A percentile compares a stretch with the other conserved stretches of the same genome.
phyloP scores from a whole-genome alignment of 2,888 invertebrate species.

The Malacosoma neustria region DNA sequence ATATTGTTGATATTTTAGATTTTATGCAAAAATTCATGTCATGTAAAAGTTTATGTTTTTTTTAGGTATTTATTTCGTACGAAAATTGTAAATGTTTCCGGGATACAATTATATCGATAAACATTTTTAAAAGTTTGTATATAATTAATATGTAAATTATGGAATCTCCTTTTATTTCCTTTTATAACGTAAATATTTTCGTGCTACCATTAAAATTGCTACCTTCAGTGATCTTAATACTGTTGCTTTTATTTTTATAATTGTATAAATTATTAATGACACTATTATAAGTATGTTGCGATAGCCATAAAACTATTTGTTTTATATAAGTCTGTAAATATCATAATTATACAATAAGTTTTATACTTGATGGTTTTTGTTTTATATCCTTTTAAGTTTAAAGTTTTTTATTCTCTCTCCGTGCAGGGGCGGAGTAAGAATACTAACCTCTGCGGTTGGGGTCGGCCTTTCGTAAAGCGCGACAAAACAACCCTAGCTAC shows the following conservation, averaged over 20 bases:
- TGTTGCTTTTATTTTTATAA: conserved; percentile 68
- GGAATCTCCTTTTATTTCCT: conserved; percentile 72
- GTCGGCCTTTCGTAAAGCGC: too few species aligned
- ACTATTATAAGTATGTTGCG: conserved; percentile 70
- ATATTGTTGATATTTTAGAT: too few species aligned
- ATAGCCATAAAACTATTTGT: conserved; percentile 74
- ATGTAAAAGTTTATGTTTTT: too few species aligned
- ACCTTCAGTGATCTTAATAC: conserved; percentile 60
- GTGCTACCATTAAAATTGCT: conserved; percentile 60
- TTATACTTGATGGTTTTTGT: conserved; percentile 69
- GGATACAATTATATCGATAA: conserved; percentile 49
- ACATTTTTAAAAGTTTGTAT: conserved; percentile 53
- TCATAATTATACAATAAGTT: conserved; percentile 74
- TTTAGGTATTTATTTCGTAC: too few species aligned
- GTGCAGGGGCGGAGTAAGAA: too few species aligned
- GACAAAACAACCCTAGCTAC: too few species aligned
- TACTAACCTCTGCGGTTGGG: too few species aligned
- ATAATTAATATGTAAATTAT: conserved; percentile 60
- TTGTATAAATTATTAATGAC: conserved; percentile 71
- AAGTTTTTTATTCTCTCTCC: too few species aligned
- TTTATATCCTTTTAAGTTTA: conserved; percentile 40
- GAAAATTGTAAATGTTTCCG: too few species aligned
- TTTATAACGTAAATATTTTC: conserved; percentile 51
- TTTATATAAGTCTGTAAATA: conserved; percentile 75
- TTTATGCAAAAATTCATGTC: too few species aligned